These are phyloP conservation scores for Sminthopsis crassicaudata DNA, from an alignment of 2,113 vertebrate species.

Conservation along the genomic window DNA sequence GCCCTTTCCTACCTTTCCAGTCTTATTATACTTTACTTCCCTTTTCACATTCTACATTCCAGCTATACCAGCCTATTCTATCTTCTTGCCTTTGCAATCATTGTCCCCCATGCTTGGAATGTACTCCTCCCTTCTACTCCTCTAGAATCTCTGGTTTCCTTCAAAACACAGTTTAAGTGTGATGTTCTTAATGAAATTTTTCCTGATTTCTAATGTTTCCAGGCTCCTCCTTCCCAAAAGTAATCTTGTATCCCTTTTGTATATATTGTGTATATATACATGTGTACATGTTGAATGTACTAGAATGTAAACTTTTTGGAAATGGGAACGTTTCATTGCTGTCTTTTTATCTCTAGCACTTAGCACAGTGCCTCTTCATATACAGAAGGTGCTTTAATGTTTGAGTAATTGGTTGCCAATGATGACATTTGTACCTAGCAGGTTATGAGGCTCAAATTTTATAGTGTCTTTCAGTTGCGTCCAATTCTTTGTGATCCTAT, in stretches of 20 bases:
- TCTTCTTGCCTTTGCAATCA: background rate
- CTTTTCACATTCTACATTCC: background rate
- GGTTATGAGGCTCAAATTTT: background rate
- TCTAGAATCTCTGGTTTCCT: background rate
- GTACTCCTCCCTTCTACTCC: background rate
- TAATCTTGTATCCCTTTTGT: background rate
- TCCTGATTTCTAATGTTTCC: background rate
- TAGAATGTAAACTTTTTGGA: background rate
- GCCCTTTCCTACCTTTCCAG: background rate
- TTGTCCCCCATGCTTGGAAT: background rate
- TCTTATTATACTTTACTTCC: background rate
- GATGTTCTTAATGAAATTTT: background rate
- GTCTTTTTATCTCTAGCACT: background rate
- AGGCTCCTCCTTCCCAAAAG: background rate
- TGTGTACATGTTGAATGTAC: background rate
- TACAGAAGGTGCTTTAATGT: background rate
- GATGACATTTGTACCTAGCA: background rate
- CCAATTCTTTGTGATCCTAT: background rate
- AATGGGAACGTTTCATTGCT: background rate
- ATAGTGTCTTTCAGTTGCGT: background rate
- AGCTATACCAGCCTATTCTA: background rate
- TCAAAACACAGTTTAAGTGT: background rate
- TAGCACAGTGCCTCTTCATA: background rate
- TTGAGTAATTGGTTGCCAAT: background rate
- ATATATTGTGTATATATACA: background rate